Base-by-base conservation (phyloP, 2,888 invertebrate genomes). In the Tortrix viridana region DNA sequence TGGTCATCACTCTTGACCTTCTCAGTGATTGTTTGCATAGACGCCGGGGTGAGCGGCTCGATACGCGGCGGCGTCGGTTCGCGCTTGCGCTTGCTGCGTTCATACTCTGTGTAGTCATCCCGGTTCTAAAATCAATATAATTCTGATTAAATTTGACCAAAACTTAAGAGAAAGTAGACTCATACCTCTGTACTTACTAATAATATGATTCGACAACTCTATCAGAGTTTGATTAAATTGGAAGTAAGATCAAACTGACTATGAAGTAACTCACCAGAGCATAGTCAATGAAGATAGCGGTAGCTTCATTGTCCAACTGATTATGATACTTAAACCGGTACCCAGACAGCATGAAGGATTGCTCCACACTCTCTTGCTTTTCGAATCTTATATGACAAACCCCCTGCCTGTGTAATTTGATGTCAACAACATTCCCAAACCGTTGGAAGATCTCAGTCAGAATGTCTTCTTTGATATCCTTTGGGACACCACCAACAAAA, bases 401-500 rank as follows among this genome's bases (percentile, higher is more conserved):
- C 73, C 97, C 97, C 81, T 97, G 97, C 77, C 96, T 97, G 66
- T 97, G 97, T 74, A 98, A 89, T 61, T 47, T 98, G 94, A 88
- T 76, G 55, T 84, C 79, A 3, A 67, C 69, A 38, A 89, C 80
- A 0, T 22, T 58, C 1, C 89, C 89, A 75, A 97, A 98, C 3
- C 92, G 94, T 72, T 96, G 96, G 84, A 98, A 98, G 65, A 98
- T 95, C 83, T 98, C 98, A 64, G 94, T 94, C 62, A 98, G 94
- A 55, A 96, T 95, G 50, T 96, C 96, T 81, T 97, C 96, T 0
- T 95, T 96, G 12, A 96, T 94, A 69, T 95, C 96, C 75, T 96
- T 96, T 0, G 98, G 98, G n/a, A 98, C 85, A 2, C 98, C 98
- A 47, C 98, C 98, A 2, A 98, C 96, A 82, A 98, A 98, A 9